Conservation (phyloP, 2,113 vertebrate species). For the Heliornis fulica region DNA sequence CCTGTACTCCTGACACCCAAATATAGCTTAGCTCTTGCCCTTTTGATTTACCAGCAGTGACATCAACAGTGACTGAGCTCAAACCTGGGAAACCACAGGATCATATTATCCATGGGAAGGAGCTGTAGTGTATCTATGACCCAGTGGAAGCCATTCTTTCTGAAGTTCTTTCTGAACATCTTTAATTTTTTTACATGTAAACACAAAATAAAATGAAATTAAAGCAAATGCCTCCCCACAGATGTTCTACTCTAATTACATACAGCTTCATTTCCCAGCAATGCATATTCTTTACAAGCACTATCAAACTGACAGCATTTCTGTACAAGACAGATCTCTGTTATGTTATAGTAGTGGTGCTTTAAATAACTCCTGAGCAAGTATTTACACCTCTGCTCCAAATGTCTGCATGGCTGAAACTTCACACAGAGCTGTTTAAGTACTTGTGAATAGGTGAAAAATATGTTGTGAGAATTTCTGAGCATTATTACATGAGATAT, state of each 20-base stretch:
- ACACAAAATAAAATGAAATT: background rate
- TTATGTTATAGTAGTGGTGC: background rate
- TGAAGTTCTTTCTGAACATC: background rate
- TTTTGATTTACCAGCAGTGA: background rate
- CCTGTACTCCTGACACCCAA: no score
- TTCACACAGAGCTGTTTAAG: background rate
- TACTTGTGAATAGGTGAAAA: background rate
- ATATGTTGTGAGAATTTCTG: background rate
- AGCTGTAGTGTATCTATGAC: background rate
- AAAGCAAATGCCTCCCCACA: background rate
- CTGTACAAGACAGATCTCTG: background rate
- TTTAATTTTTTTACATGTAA: background rate
- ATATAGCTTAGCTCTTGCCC: background rate
- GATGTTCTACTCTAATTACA: background rate
- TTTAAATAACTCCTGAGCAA: background rate
- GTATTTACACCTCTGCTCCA: background rate
- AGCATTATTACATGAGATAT: background rate
- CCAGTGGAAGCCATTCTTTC: background rate
- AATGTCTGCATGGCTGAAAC: background rate
- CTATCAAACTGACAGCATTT: background rate
- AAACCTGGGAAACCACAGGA: background rate
- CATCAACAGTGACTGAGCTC: background rate
- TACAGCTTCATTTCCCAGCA: background rate
- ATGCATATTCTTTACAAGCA: background rate
- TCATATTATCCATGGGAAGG: background rate